Base-by-base conservation (phyloP, 1,140 invertebrate species). In the Diplogasteroides magnus region DNA sequence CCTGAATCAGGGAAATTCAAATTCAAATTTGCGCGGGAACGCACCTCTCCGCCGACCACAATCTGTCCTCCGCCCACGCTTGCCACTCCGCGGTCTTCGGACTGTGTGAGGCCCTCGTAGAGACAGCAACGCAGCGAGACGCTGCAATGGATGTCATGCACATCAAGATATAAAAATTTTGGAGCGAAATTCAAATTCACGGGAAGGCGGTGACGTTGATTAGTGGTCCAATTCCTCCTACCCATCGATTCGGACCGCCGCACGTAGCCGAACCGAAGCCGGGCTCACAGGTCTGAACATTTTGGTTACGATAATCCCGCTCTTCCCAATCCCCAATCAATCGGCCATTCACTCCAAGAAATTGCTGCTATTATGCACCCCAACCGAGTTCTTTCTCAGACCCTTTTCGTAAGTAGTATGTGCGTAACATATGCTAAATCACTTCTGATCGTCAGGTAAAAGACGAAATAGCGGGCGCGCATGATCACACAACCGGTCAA, bases 21-120 rank as follows among this genome's bases (percentile, higher is more conserved):
- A n/a, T n/a, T n/a, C n/a, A n/a, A n/a, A n/a, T n/a, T n/a, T n/a
- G n/a, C n/a, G n/a, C n/a, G n/a, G n/a, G n/a, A 61, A 15, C 74
- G 27, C n/a, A 77, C 64, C 55, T 77, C 76, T 15, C 76, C 76
- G 19, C 76, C 76, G 57, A 78, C 70, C 3, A 77, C 76, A 61
- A 77, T 78, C 63, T 77, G 77, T 11, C 76, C 76, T 23, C 71
- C 58, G 29, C 78, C 78, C 14, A 77, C 76, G 19, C 66, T 69
- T 25, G 76, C 76, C 11, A 79, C 66, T 59, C 76, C 76, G 19
- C 76, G 77, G 32, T 77, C 76, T 28, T 72, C 61, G 0, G 76
- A 78, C 23, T 66, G 56, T 31, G 58, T 37, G 15, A 79, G 58
- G 2, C 74, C 26, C 14, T 66, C 68, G 37, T 77, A 77, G 48